phyloP scores from a whole-genome alignment of 2,797 vertebrate genomes.

The Danio aesculapii region DNA sequence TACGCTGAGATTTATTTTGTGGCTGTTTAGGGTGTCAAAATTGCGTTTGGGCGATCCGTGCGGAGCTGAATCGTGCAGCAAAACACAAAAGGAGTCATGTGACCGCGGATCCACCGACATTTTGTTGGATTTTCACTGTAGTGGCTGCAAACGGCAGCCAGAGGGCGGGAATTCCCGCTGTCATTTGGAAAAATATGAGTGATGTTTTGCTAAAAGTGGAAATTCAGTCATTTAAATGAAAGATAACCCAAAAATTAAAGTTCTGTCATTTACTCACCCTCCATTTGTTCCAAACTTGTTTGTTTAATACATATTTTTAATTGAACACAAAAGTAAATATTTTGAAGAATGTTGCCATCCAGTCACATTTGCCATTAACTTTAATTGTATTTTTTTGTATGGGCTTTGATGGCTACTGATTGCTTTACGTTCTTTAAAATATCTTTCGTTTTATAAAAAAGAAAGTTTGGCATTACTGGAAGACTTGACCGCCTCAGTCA shows the following conservation, averaged over 20 bases:
- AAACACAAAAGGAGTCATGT: slow-evolving; percentile 97
- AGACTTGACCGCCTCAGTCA: not conserved
- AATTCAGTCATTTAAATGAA: not conserved
- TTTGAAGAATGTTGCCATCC: too few species aligned
- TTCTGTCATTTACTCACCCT: not conserved
- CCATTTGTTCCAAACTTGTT: not conserved
- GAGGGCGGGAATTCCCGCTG: slow-evolving; percentile 67
- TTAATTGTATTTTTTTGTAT: too few species aligned
- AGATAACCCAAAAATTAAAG: too few species aligned
- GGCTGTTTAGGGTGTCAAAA: slow-evolving; percentile 44
- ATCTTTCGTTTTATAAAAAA: too few species aligned
- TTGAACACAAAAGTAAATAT: too few species aligned
- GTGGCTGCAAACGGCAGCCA: slow-evolving; percentile 55
- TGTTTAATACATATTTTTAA: too few species aligned
- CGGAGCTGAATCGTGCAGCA: slow-evolving; percentile 63
- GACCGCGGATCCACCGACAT: slow-evolving; percentile 88
- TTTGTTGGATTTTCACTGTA: slow-evolving; percentile 86
- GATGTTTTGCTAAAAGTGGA: not conserved
- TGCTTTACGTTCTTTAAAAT: too few species aligned
- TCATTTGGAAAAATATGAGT: not conserved
- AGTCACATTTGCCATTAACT: too few species aligned
- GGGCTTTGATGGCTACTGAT: too few species aligned
- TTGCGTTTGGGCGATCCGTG: slow-evolving; percentile 62
- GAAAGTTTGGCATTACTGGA: not conserved
- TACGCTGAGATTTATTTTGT: fast-evolving